Evolutionary conservation across 2,113 vertebrate genomes (phyloP).

Genomic region (Rhizomys pruinosus): DNA sequence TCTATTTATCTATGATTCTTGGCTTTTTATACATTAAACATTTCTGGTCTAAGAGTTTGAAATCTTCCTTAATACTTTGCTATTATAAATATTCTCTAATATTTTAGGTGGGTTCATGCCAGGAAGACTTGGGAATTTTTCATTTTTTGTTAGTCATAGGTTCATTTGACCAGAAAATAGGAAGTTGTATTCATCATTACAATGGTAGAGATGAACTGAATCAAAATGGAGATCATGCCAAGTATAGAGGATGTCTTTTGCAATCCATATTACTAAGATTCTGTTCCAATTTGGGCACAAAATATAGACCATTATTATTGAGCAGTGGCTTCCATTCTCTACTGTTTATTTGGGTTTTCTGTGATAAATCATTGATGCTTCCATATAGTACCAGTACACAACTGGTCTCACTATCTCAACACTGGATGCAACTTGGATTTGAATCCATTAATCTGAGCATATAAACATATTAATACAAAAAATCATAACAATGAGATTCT

Average conservation of each 20-base stretch:
- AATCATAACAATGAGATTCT: background rate
- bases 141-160: background rate
- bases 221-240: background rate
- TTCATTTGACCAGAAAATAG: background rate
- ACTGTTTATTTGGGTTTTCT: background rate
- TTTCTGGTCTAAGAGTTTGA: background rate
- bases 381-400: background rate
- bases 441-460: background rate
- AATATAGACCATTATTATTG: background rate
- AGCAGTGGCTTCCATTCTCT: background rate
- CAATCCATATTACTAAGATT: background rate
- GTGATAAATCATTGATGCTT: background rate
- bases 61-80: background rate
- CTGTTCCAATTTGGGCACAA: background rate
- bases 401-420: background rate
- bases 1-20: background rate
- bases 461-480: constrained; percentile 32
- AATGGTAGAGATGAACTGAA: background rate
- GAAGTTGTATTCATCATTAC: background rate
- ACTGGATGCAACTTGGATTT: background rate
- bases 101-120: background rate
- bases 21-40: background rate
- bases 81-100: background rate
- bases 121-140: background rate
- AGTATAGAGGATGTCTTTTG: background rate